Evolutionary conservation across 2,113 vertebrate species (phyloP).

Genomic region (Phoxinus phoxinus): DNA sequence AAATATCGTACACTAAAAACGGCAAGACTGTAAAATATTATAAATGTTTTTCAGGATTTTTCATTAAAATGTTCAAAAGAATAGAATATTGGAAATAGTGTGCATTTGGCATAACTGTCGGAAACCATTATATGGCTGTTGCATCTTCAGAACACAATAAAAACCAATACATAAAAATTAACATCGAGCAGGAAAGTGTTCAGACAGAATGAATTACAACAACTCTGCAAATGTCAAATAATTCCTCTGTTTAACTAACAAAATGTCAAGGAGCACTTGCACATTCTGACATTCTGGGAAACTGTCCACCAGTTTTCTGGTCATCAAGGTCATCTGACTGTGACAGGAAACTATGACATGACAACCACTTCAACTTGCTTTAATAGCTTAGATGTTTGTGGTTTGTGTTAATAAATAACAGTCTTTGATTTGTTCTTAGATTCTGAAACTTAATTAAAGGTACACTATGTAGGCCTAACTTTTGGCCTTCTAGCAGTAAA

Average conservation of each 20-base stretch:
- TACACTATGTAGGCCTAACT: no score
- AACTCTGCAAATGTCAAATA: neutral
- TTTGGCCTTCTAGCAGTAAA: no score
- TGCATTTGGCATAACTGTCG: neutral
- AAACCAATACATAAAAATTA: neutral
- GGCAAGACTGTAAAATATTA: neutral
- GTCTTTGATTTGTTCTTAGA: neutral
- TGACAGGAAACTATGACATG: constrained; percentile 7
- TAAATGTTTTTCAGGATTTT: neutral
- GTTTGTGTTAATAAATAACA: constrained; percentile 2
- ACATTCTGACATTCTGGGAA: constrained; percentile 16
- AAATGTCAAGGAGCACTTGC: neutral
- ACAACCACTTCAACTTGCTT: neutral
- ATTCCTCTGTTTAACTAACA: neutral
- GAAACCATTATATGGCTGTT: neutral
- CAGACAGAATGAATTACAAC: constrained; percentile 4
- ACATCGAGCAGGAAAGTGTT: neutral
- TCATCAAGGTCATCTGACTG: constrained; percentile 18
- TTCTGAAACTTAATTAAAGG: no score
- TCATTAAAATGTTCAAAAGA: neutral
- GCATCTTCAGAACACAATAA: neutral
- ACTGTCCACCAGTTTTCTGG: neutral
- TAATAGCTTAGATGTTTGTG: constrained; percentile 13
- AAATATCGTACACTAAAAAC: neutral
- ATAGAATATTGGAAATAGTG: neutral